A percentile compares a stretch with the other conserved stretches of the same genome.
These are phyloP conservation scores for Folsomia manolachei DNA, from an alignment of 2,888 invertebrate genomes.

Conservation along the genomic window DNA sequence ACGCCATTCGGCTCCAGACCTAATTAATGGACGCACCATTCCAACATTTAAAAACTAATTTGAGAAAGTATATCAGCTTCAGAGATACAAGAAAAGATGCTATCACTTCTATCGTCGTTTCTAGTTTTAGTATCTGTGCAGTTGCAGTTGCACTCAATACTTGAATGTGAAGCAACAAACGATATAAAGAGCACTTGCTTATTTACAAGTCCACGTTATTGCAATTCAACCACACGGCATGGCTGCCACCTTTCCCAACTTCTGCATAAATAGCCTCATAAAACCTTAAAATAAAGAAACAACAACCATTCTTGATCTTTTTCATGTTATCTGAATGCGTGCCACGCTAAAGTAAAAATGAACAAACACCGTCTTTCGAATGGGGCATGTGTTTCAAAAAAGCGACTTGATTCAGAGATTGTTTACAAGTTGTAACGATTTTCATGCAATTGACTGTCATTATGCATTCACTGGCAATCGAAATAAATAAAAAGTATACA, in stretches of 20 bases:
- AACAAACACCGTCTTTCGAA: background rate
- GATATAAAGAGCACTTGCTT: background rate
- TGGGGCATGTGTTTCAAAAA: background rate
- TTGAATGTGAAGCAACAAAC: background rate
- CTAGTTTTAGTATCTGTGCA: background rate
- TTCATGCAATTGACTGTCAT: background rate
- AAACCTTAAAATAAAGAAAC: background rate
- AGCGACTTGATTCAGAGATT: constrained; percentile 4
- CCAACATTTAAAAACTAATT: constrained; percentile 8
- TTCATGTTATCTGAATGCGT: background rate
- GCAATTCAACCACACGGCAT: background rate
- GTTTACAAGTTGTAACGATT: background rate
- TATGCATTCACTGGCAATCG: too few relatives aligned
- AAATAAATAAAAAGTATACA: too few relatives aligned
- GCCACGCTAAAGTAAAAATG: too few relatives aligned
- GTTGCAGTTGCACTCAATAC: background rate
- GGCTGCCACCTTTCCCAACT: background rate
- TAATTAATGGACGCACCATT: background rate
- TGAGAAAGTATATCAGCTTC: constrained; percentile 15
- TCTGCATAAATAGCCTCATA: background rate
- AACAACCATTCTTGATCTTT: background rate
- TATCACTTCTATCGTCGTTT: too few relatives aligned
- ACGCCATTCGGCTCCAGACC: too few relatives aligned
- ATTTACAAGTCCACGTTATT: background rate
- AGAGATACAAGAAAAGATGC: too few relatives aligned